These are phyloP conservation scores for Allygus modestus DNA, from an alignment of 2,888 invertebrate genomes.

Conservation along the genomic window DNA sequence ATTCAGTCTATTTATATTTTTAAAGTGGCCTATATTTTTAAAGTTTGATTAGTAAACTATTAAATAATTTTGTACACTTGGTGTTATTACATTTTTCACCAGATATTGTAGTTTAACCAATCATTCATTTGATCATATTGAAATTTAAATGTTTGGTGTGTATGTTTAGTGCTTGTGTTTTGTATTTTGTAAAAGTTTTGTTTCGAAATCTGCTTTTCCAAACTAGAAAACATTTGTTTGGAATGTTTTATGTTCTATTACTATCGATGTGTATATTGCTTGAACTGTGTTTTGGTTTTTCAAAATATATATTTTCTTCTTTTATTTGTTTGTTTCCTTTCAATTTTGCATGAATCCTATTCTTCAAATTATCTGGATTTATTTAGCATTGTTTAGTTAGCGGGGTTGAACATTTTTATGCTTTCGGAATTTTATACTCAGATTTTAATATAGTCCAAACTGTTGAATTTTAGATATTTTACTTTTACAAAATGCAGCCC, in stretches of 20 bases:
- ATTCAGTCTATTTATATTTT: too few relatives aligned
- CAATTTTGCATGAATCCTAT: background rate
- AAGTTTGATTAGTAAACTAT: too few relatives aligned
- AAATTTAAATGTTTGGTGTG: too few relatives aligned
- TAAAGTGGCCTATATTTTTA: too few relatives aligned
- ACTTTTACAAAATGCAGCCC: too few relatives aligned
- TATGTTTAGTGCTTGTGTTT: background rate
- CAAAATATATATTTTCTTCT: constrained; percentile 1
- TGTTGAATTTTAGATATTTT: too few relatives aligned
- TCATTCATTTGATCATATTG: too few relatives aligned
- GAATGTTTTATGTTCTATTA: background rate
- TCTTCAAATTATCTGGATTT: background rate
- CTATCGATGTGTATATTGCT: background rate
- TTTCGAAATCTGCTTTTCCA: background rate
- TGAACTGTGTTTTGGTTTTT: constrained; percentile 16
- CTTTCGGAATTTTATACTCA: too few relatives aligned
- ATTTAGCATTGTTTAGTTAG: background rate
- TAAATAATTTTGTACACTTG: too few relatives aligned
- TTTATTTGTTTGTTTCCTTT: constrained; percentile 6
- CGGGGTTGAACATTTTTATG: background rate
- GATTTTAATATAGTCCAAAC: too few relatives aligned
- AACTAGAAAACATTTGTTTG: background rate
- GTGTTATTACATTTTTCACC: too few relatives aligned
- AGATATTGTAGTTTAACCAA: too few relatives aligned
- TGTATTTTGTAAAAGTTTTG: background rate